Evolutionary conservation across 2,888 invertebrate species (phyloP).

Genomic region (Agriopis leucophaearia): DNA sequence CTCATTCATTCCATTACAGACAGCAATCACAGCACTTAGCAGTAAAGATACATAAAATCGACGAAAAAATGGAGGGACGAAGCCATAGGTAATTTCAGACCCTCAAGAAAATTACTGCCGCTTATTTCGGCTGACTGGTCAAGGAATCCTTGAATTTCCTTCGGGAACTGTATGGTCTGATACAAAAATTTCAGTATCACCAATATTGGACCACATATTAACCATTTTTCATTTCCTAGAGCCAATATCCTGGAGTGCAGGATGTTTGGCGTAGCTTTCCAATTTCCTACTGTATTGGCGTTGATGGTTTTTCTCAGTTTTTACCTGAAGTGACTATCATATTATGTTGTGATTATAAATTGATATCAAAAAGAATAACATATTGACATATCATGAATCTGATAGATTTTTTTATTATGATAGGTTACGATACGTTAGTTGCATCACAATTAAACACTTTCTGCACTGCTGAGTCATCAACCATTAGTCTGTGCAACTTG

Average conservation of each 20-base stretch:
- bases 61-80: constrained; percentile 31
- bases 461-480: too few relatives aligned
- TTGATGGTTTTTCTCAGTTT: constrained; percentile 56
- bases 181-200: constrained; percentile 43
- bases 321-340: constrained; percentile 48
- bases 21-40: constrained; percentile 27
- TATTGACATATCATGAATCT: neutral
- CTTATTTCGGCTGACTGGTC: constrained; percentile 46
- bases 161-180: constrained; percentile 33
- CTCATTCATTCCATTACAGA: constrained; percentile 1
- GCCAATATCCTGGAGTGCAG: constrained; percentile 72
- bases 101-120: constrained; percentile 46
- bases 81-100: constrained; percentile 39
- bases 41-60: constrained; percentile 27
- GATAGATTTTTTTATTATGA: neutral
- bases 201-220: constrained; percentile 49
- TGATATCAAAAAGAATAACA: neutral
- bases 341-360: constrained; percentile 2
- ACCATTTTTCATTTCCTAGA: constrained; percentile 72
- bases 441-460: neutral
- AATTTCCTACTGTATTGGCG: constrained; percentile 73
- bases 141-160: constrained; percentile 43
- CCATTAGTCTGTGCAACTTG: too few relatives aligned
- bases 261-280: constrained; percentile 77
- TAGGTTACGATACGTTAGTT: too few relatives aligned